Base-by-base conservation (phyloP, 2,888 invertebrate species). In the Microchrysa polita region DNA sequence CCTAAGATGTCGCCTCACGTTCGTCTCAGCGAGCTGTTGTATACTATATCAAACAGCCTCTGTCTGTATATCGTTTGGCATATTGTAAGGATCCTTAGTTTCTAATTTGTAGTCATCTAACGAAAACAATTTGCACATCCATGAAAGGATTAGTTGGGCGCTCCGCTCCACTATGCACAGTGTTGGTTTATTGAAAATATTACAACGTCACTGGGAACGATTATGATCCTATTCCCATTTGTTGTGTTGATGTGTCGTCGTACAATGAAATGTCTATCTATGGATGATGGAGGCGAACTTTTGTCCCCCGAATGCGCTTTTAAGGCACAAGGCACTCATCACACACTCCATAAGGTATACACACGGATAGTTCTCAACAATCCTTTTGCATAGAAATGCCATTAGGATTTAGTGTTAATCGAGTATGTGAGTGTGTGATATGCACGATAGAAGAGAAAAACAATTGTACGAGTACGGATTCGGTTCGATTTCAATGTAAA, bases 171-270 rank as follows among this genome's bases (percentile, higher is more conserved):
- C 27, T 44, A 57, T 55, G 69, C 69, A 69, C 55, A 69, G 55
- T 69, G 69, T 69, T 69, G 55, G 69, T 69, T 69, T 69, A 69
- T 69, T 57, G 69, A 69, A 69, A 69, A 69, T 69, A 55, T 69
- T 57, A 34, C 27, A 69, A 69, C 55, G 69, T 69, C 55, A 57
- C 55, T 57, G 18, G n/a, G 57, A 69, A 69, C 69, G 69, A 69
- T 69, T 69, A 69, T 69, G 69, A 69, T 69, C 55, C 42, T 42
- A 27, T 69, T 40, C 55, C 4, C 57, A 52, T 65, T 65, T 48
- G 44, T 34, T 34, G 27, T 34, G 42, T 18, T 2, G 20, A 23
- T 22, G 23, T 59, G 10, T 59, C 5, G 22, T n/a, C n/a, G n/a
- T n/a, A n/a, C n/a, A n/a, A n/a, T n/a, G n/a, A n/a, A n/a, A 16